Conservation (phyloP, 2,888 invertebrate genomes). For the Andrena minutula region DNA sequence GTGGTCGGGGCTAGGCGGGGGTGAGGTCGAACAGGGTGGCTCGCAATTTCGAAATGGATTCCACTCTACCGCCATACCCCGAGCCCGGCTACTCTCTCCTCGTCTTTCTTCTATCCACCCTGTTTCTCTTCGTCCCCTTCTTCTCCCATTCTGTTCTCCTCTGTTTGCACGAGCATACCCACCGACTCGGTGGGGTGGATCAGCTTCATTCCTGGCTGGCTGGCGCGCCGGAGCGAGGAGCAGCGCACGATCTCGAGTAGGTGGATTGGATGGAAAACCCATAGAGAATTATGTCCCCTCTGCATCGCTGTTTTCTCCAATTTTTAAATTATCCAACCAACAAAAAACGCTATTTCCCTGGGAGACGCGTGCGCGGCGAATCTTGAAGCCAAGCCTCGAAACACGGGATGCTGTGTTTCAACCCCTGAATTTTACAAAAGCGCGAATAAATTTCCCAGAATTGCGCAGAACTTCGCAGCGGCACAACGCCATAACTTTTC, state of each 20-base stretch:
- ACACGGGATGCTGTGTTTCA: background rate
- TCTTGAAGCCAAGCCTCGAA: background rate
- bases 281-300: constrained; percentile 60
- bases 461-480: background rate
- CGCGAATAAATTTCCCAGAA: background rate
- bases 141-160: constrained; percentile 45
- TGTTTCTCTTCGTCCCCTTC: constrained; percentile 65
- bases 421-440: background rate
- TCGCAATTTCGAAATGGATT: constrained; percentile 85
- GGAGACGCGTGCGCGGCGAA: background rate
- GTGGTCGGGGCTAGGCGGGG: constrained; percentile 60
- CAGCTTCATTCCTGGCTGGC: constrained; percentile 75
- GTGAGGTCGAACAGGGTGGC: constrained; percentile 77
- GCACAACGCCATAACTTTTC: background rate
- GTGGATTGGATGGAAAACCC: constrained; percentile 81
- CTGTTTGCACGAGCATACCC: constrained; percentile 29
- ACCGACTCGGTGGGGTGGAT: constrained; percentile 70
- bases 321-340: constrained; percentile 58
- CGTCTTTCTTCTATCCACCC: constrained; percentile 53
- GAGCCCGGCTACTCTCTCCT: constrained; percentile 25
- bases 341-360: constrained; percentile 1
- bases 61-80: constrained; percentile 75
- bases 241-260: constrained; percentile 59
- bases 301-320: constrained; percentile 51
- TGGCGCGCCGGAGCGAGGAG: constrained; percentile 60